These are phyloP conservation scores for Drosophila planitibia DNA, from an alignment of 2,888 invertebrate genomes.

Conservation along the genomic window DNA sequence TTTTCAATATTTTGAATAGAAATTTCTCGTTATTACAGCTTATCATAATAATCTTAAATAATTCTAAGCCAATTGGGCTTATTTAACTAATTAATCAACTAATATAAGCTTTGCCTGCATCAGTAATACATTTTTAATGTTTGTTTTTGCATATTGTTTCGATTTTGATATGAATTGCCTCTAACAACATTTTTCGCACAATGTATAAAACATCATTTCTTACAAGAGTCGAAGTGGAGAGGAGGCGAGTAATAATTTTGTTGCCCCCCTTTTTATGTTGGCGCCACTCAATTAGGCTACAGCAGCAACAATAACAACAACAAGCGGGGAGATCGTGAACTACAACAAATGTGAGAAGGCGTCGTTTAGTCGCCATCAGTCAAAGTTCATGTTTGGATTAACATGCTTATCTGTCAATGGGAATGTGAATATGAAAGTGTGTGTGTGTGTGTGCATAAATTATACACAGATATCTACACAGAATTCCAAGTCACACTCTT, in stretches of 20 bases:
- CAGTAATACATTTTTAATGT: constrained; percentile 22
- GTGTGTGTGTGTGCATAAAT: constrained; percentile 67
- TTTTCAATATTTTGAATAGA: background rate
- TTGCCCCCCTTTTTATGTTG: constrained; percentile 35
- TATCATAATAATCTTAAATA: background rate
- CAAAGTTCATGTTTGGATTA: constrained; percentile 80
- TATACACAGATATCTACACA: constrained; percentile 34
- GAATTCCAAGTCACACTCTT: constrained; percentile 26
- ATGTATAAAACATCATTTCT: constrained; percentile 57
- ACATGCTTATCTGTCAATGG: constrained; percentile 71
- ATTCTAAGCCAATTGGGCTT: background rate
- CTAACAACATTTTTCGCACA: constrained; percentile 51
- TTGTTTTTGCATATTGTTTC: constrained; percentile 31
- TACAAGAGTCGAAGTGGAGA: constrained; percentile 12
- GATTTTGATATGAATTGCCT: constrained; percentile 35
- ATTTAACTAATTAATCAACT: background rate
- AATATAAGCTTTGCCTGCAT: background rate
- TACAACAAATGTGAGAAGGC: constrained; percentile 43
- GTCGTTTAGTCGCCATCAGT: constrained; percentile 77
- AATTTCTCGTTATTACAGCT: background rate
- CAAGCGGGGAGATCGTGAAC: constrained; percentile 4
- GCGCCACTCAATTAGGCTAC: constrained; percentile 76
- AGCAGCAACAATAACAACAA: constrained; percentile 30
- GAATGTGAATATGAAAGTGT: constrained; percentile 30
- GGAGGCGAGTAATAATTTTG: constrained; percentile 41